Base-by-base conservation (phyloP, 2,888 invertebrate species). In the Agrochola lychnidis region DNA sequence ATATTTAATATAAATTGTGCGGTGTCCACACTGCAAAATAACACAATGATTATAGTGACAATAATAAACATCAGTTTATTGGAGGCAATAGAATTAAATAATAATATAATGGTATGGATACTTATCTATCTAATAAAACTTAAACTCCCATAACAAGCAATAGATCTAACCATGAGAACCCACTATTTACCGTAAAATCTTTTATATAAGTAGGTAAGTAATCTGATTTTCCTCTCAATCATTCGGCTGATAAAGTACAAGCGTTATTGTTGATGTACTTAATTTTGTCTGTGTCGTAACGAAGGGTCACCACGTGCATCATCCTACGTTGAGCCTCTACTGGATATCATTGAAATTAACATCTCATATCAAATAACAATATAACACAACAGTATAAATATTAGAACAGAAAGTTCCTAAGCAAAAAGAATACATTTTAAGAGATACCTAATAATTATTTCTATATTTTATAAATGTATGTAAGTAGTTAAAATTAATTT, bases 321-420 rank as follows among this genome's bases (percentile, higher is more conserved):
- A 62, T n/a, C 36, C 7, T n/a, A 66, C 53, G 48, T 40, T 30
- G 51, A 72, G 56, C 25, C 61, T 64, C 45, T 42, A 36, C n/a
- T 63, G 25, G n/a, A 40, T 70, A 42, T 51, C 42, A 25, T 4
- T 9, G 16, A 59, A 69, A 48, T 36, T 51, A 2, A 25, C 42
- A 53, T 72, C 16, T 62, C 59, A 45, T 68, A 78, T 16, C 68
- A 25, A 57, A 40, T 74, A 48, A 74, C 51, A 70, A 69, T 71
- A 70, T 72, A 82, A 79, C 70, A 77, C 81, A 82, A 80, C 92
- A 93, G 92, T 95, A 62, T 77, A 70, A 70, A 94, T 92, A 86
- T 91, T 92, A 93, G 95, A 95, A 94, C 94, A 93, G 88, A 95
- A 93, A 96, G 96, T 96, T 96, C 96, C 96, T 96, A 96, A 93